Evolutionary conservation across 1,140 invertebrate genomes (phyloP).

Genomic region (Neodiprion fabricii): DNA sequence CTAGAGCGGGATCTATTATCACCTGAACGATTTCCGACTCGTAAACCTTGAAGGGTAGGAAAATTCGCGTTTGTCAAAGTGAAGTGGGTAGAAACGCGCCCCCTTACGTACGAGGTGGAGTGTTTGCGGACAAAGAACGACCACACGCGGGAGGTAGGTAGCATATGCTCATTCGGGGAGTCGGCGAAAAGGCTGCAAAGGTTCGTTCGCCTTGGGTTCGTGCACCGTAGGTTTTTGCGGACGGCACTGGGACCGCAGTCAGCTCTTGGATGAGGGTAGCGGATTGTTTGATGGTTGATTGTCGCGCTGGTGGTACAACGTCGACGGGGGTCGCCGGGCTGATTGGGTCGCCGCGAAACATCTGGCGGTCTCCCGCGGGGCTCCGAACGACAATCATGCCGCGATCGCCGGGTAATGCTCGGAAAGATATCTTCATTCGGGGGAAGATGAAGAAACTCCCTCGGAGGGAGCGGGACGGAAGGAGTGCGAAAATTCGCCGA

Average conservation of each 20-base stretch:
- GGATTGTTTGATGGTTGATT: conserved; percentile 62
- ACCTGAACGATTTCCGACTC: no score
- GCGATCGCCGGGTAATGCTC: conserved; percentile 59
- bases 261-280: conserved; percentile 41
- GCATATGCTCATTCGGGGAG: not conserved
- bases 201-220: no score
- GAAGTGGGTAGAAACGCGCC: no score
- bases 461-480: not conserved
- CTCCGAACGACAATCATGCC: conserved; percentile 57
- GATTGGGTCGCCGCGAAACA: conserved; percentile 62
- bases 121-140: not conserved
- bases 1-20: no score
- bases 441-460: conserved; percentile 39
- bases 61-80: no score
- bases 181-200: no score
- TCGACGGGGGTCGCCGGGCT: conserved; percentile 55
- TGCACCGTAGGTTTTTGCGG: no score
- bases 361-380: conserved; percentile 61
- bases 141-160: not conserved
- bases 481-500: not conserved
- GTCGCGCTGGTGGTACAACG: conserved; percentile 40
- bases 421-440: conserved; percentile 57
- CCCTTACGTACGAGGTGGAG: no score
- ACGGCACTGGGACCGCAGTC: no score
- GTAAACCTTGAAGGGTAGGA: no score